These are phyloP conservation scores for Chymomyza fuscimana DNA, from an alignment of 2,888 invertebrate genomes.

Conservation along the genomic window DNA sequence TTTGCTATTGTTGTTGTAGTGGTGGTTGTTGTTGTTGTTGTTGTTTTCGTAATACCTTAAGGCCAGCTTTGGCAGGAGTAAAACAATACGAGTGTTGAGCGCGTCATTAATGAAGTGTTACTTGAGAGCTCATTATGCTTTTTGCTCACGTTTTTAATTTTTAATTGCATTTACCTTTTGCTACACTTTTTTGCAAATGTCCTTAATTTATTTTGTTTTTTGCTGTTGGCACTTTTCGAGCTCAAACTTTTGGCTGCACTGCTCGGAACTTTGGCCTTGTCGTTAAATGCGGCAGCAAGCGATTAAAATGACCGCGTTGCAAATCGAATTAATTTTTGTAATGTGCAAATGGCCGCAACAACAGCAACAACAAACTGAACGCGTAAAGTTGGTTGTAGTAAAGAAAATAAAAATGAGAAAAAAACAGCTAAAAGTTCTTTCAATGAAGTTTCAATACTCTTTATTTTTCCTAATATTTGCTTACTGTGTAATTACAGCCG, in stretches of 20 bases:
- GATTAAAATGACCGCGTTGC: constrained; percentile 76
- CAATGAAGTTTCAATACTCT: neutral
- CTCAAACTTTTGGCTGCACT: neutral
- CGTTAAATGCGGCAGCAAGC: constrained; percentile 66
- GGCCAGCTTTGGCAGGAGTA: neutral
- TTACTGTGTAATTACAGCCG: too few species aligned
- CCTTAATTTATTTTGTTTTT: constrained; percentile 1
- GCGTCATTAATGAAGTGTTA: constrained; percentile 67
- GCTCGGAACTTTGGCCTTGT: constrained; percentile 39
- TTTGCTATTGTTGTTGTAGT: neutral
- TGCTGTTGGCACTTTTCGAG: neutral
- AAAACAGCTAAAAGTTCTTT: neutral
- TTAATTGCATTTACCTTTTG: constrained; percentile 60
- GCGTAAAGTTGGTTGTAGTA: constrained; percentile 25
- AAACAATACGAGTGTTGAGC: neutral
- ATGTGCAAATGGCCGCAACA: constrained; percentile 71
- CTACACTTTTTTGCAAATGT: neutral
- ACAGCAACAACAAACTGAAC: constrained; percentile 14
- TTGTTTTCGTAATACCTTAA: neutral
- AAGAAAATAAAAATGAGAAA: constrained; percentile 14
- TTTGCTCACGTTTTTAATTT: constrained; percentile 69
- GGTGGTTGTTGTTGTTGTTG: constrained; percentile 4
- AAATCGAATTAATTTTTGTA: constrained; percentile 78
- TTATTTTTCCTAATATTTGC: neutral
- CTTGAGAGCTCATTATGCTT: constrained; percentile 69